A percentile compares a stretch with the other conserved stretches of the same genome.
Conservation (phyloP, 2,113 vertebrate species). For the Scomber japonicus region DNA sequence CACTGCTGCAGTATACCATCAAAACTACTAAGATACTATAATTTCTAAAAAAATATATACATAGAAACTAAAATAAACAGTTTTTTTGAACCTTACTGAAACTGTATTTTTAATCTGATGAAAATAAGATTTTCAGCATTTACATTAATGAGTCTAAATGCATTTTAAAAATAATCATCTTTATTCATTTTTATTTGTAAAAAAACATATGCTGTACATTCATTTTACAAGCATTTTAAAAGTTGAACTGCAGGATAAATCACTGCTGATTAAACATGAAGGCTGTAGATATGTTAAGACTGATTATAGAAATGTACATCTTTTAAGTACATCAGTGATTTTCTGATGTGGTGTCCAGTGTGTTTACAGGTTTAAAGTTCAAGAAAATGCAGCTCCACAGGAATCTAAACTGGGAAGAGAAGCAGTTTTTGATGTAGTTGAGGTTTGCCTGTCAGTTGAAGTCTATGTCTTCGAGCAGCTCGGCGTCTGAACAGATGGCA, state of each 20-base stretch:
- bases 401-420: slow-evolving; percentile 1
- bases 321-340: background rate
- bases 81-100: too few relatives aligned
- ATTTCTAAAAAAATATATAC: too few relatives aligned
- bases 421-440: background rate
- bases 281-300: background rate
- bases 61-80: too few relatives aligned
- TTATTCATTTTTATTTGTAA: background rate
- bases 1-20: too few relatives aligned
- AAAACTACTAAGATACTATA: too few relatives aligned
- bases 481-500: slow-evolving; percentile 62
- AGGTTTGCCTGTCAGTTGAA: slow-evolving; percentile 12
- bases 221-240: background rate
- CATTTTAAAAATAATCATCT: background rate
- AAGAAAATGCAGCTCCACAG: too few relatives aligned
- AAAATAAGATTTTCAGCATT: too few relatives aligned
- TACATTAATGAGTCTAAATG: background rate
- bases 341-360: background rate
- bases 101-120: too few relatives aligned
- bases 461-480: slow-evolving; percentile 5
- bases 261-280: background rate
- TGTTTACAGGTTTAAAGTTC: background rate
- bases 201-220: background rate
- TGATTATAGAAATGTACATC: background rate
- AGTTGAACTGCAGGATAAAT: background rate